Evolutionary conservation across 1,140 invertebrate genomes (phyloP).

Genomic region (Scaptodrosophila lebanonensis): DNA sequence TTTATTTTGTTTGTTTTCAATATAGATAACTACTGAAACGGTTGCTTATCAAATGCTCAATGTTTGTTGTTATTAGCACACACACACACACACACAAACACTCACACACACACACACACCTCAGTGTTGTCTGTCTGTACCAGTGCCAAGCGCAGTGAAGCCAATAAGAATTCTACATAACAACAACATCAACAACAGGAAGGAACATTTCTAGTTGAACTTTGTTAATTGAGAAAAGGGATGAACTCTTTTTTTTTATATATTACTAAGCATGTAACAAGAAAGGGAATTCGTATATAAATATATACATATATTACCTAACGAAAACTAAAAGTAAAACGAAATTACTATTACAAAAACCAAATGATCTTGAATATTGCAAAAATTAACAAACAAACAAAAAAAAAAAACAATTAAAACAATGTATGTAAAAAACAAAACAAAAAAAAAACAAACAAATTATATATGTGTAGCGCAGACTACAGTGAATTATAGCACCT

Average conservation of each 20-base stretch:
- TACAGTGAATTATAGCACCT: too few species aligned
- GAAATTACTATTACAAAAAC: conserved; percentile 60
- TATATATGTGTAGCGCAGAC: conserved; percentile 21
- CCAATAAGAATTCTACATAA: too few species aligned
- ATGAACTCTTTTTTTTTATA: conserved; percentile 64
- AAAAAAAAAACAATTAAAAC: too few species aligned
- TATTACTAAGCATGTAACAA: conserved; percentile 26
- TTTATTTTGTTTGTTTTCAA: conserved; percentile 42
- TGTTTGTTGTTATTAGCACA: conserved; percentile 47
- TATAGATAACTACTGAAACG: conserved; percentile 31
- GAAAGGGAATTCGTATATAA: conserved; percentile 25
- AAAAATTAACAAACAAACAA: conserved; percentile 17
- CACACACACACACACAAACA: conserved; percentile 7
- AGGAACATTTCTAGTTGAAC: too few species aligned
- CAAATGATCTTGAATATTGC: conserved; percentile 67
- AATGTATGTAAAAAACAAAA: conserved; percentile 16
- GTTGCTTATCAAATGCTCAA: conserved; percentile 62
- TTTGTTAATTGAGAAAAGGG: conserved; percentile 50
- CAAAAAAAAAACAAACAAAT: conserved; percentile 24
- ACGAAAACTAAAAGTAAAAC: conserved; percentile 51
- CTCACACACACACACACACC: not conserved
- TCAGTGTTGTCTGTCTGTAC: too few species aligned
- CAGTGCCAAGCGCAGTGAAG: too few species aligned
- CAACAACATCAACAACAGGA: too few species aligned
- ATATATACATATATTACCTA: conserved; percentile 30